These are phyloP conservation scores for Volucella zonaria DNA, from an alignment of 2,888 invertebrate species.

Conservation along the genomic window DNA sequence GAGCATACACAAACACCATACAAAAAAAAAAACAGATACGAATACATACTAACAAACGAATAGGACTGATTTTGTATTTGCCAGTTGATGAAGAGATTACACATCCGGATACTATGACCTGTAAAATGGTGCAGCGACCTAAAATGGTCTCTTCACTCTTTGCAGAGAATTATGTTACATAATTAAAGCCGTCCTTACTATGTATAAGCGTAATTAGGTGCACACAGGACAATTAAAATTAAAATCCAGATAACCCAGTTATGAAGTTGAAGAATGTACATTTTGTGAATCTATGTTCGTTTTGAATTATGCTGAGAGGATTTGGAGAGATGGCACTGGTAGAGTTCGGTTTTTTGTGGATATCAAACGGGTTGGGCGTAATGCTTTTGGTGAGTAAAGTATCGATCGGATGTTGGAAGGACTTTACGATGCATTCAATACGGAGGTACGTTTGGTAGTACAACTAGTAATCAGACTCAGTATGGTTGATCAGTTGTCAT, in stretches of 20 bases:
- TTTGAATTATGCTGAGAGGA: background rate
- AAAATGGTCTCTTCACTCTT: background rate
- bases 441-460: no score
- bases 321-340: background rate
- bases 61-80: constrained; percentile 14
- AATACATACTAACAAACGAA: background rate
- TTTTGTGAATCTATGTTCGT: no score
- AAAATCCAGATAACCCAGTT: constrained; percentile 40
- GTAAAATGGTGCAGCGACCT: constrained; percentile 41
- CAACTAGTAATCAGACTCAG: no score
- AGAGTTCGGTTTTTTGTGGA: no score
- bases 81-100: background rate
- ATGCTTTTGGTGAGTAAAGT: no score
- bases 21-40: constrained; percentile 3
- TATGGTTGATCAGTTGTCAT: no score
- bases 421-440: no score
- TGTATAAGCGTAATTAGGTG: constrained; percentile 8
- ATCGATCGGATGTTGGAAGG: no score
- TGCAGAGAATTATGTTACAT: constrained; percentile 21
- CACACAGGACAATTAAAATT: constrained; percentile 28
- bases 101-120: constrained; percentile 9
- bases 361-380: no score
- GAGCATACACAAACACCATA: background rate
- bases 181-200: constrained; percentile 27
- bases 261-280: background rate